These are phyloP conservation scores for Ambastaia sidthimunki DNA, from an alignment of 2,797 vertebrate species.

Conservation along the genomic window DNA sequence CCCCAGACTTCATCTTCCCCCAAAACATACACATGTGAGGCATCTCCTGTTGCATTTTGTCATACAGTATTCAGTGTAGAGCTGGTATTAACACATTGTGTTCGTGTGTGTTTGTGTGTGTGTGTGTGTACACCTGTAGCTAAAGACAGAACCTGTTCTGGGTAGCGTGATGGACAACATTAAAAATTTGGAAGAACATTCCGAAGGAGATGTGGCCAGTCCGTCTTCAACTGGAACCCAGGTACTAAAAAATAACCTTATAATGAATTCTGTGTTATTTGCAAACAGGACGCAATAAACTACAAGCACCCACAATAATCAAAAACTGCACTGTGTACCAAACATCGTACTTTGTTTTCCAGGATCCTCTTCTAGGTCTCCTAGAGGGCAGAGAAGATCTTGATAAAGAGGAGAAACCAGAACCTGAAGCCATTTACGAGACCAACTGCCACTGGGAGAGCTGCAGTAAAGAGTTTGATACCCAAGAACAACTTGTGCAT, in stretches of 20 bases:
- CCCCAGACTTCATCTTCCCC: constrained; percentile 75
- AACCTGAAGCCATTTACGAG: constrained; percentile 91
- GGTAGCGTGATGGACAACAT: constrained; percentile 79
- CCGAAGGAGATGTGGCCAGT: constrained; percentile 92
- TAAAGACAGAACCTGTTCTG: constrained; percentile 90
- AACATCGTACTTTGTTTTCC: constrained; percentile 18
- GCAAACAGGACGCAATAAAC: too few relatives aligned
- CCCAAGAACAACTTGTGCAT: constrained; percentile 96
- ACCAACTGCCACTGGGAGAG: constrained; percentile 97
- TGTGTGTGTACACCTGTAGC: constrained; percentile 68
- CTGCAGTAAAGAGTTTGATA: constrained; percentile 96
- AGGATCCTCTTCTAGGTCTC: constrained; percentile 92
- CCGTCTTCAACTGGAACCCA: constrained; percentile 93
- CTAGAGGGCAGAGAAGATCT: constrained; percentile 91
- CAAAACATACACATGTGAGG: constrained; percentile 87
- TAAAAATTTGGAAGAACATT: constrained; percentile 88
- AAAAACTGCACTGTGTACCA: neutral
- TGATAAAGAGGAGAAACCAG: constrained; percentile 94
- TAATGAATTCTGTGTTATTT: neutral
- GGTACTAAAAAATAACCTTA: constrained; percentile 73
- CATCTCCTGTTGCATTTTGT: neutral
- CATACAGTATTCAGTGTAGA: neutral
- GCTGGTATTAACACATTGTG: neutral
- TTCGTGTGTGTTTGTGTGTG: constrained; percentile 15
- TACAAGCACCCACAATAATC: too few relatives aligned